Base-by-base conservation (phyloP, 2,888 invertebrate genomes). In the Hirtodrosophila histrioides region DNA sequence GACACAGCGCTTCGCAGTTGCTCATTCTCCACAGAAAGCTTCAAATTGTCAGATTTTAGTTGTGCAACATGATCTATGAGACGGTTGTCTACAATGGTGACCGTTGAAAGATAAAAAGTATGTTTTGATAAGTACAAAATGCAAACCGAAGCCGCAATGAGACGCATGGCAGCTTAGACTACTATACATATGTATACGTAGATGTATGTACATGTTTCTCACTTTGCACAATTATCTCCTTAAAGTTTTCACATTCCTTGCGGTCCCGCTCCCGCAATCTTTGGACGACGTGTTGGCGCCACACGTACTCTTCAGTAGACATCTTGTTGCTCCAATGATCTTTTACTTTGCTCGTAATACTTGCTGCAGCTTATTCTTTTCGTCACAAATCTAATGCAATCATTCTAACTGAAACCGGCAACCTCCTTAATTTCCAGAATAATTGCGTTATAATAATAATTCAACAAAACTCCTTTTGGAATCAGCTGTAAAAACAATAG, bases 11-110 rank as follows among this genome's bases (percentile, higher is more conserved):
- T 93, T 75, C 95, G 94, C 45, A 97, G 93, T 89, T 95, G 95
- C 90, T 98, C 97, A 92, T 96, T 96, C 79, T 96, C 95, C 68
- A 98, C 94, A 9, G 96, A 95, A 35, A 98, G 92, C 77, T 97
- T 96, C 27, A 97, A 92, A 91, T 97, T 98, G 92, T 97, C 97
- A 77, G 94, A 93, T 88, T 95, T 95, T 57, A 98, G 91, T 41
- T 95, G 94, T 84, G 96, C 96, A 23, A 95, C 94, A 91, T 94
- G 95, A 90, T 98, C 98, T 92, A 97, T 96, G 45, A 98, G 92
- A 78, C 95, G 94, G 92, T 96, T 97, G 92, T 98, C 98, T 97
- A 92, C 64, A 93, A 71, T 33, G 39, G 7, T 27, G 29, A 10
- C 36, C 39, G 9, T 11, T 27, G 33, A 11, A 31, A 48, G 5